Evolutionary conservation across 2,797 vertebrate species (phyloP).

Genomic region (Antrozous pallidus): DNA sequence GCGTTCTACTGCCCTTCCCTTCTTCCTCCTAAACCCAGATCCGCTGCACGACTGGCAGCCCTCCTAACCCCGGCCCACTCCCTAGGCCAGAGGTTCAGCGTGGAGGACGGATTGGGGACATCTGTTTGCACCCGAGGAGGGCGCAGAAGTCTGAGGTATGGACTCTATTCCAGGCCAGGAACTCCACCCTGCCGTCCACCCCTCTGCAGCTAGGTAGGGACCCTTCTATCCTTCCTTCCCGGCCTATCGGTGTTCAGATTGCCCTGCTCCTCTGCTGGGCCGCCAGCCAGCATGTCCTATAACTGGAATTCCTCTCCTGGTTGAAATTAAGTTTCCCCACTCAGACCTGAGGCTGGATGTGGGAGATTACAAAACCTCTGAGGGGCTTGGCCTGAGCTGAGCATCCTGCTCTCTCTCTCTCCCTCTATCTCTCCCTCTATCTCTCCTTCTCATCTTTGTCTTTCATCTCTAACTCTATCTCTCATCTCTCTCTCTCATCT

Average conservation of each 20-base stretch:
- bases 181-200: rapidly evolving
- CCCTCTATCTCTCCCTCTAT: no score
- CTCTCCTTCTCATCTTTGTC: no score
- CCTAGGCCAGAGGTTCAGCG: not conserved
- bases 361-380: not conserved
- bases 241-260: not conserved
- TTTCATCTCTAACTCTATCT: no score
- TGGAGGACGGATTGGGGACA: not conserved
- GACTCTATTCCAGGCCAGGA: no score
- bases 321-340: not conserved
- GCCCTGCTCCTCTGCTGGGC: not conserved
- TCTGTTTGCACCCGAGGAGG: not conserved
- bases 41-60: no score
- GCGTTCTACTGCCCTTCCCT: rapidly evolving
- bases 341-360: not conserved
- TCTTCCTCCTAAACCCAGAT: not conserved
- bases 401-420: not conserved
- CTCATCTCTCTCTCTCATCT: no score
- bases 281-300: not conserved
- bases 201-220: not conserved
- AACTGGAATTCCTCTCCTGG: not conserved
- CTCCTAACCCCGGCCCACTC: no score
- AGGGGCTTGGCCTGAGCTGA: not conserved
- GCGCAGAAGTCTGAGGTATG: not conserved
- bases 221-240: not conserved